Percentiles rank a stretch among this genome's conserved stretches.
Evolutionary conservation across 2,113 vertebrate species (phyloP).

Genomic region (Trinectes maculatus): DNA sequence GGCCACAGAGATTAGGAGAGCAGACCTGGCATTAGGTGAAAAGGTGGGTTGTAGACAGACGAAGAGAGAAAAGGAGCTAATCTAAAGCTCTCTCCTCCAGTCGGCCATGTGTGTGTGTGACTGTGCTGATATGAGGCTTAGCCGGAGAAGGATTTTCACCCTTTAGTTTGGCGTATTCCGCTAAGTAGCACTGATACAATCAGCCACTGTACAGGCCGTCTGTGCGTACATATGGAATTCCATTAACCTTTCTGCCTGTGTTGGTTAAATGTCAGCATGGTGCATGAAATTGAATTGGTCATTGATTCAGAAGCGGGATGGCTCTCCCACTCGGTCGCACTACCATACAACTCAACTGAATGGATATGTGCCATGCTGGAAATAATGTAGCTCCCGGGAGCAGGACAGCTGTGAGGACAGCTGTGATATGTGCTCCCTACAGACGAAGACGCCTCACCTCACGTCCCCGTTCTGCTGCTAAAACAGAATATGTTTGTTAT

Average conservation of each 20-base stretch:
- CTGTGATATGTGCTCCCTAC: conserved; percentile 17
- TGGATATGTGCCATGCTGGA: conserved; percentile 13
- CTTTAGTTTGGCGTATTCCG: conserved; percentile 64
- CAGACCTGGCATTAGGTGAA: conserved; percentile 36
- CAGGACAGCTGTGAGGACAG: conserved; percentile 25
- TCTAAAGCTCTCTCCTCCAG: conserved; percentile 43
- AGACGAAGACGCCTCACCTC: conserved; percentile 18
- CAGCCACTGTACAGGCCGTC: conserved; percentile 54
- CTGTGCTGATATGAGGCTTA: conserved; percentile 65
- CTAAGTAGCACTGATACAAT: conserved; percentile 74
- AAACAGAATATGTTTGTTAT: conserved; percentile 11
- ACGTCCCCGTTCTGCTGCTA: background rate
- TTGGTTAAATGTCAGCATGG: conserved; percentile 79
- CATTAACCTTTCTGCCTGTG: conserved; percentile 77
- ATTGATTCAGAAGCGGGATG: conserved; percentile 74
- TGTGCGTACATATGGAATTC: conserved; percentile 76
- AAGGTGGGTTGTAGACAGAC: conserved; percentile 30
- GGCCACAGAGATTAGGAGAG: conserved; percentile 17
- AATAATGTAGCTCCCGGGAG: conserved; percentile 25
- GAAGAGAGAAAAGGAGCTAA: conserved; percentile 44
- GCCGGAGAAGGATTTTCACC: conserved; percentile 63
- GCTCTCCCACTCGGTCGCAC: conserved; percentile 54
- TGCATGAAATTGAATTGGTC: conserved; percentile 79
- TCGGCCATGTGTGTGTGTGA: conserved; percentile 51
- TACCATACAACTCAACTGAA: conserved; percentile 37